Base-by-base conservation (phyloP, 2,113 vertebrate genomes). In the Aramus guarauna region DNA sequence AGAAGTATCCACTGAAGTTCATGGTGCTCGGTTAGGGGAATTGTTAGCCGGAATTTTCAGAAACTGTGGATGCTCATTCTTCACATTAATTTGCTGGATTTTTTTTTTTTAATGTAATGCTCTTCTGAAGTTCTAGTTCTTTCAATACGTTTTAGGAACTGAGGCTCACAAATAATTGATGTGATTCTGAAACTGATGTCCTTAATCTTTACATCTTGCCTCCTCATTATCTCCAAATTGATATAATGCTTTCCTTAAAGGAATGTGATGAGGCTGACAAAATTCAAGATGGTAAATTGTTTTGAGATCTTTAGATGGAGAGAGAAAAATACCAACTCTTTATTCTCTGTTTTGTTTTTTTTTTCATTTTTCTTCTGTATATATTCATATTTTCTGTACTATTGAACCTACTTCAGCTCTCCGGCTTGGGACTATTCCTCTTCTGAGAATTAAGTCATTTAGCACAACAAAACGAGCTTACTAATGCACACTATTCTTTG, bases 361-460 rank as follows among this genome's bases (percentile, higher is more conserved):
- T 36, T 52, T 19, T 3, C 1, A 14, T 81, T 92, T 72, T 85
- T 64, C 53, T 80, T 85, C 66, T 64, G 3, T 72, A 8, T 90
- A 8, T 50, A 11, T 75, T 82, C 45, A 37, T 56, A 53, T 58
- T 73, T 62, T 76, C 9, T 36, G 43, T 76, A 32, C 34, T 87
- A 82, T 87, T 79, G 66, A 83, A 82, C 53, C 58, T 34, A 50
- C 88, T 94, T 86, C 72, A 83, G 15, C 41, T 66, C 43, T 95
- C 73, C 3, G 11, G 22, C 2, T 95, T 90, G 45, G 22, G 37
- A 79, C 20, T 58, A 21, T 58, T 86, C 48, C n/a, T 91, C 50
- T 88, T 91, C n/a, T 58, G 62, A 85, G 36, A 87, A 91, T 87
- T 45, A 90, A 95, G 55, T 59, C 53, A 73, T 92, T 89, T 79